phyloP scores from a whole-genome alignment of 2,113 vertebrate genomes.

The Loxodonta africana region DNA sequence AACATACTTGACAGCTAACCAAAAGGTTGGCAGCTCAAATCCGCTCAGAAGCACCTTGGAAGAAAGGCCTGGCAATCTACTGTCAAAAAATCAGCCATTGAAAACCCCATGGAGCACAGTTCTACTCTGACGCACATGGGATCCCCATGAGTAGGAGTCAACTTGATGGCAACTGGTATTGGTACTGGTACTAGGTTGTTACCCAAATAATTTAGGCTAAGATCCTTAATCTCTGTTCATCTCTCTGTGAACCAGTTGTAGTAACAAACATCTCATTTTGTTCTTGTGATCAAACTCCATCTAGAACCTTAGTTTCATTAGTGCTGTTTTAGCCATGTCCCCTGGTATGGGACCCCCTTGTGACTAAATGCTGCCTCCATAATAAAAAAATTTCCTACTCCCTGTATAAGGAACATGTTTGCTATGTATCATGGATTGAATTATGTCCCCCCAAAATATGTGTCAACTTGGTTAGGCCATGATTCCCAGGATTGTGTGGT shows the following conservation, averaged over 20 bases:
- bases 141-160: no score
- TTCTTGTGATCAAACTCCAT: not conserved
- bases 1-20: no score
- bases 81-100: not conserved
- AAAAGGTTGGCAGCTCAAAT: no score
- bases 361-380: not conserved
- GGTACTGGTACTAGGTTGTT: not conserved
- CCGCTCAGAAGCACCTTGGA: not conserved
- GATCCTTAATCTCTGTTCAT: not conserved
- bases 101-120: not conserved
- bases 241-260: not conserved
- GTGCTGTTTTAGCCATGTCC: not conserved
- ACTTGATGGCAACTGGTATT: not conserved
- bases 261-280: not conserved
- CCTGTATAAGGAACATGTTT: not conserved
- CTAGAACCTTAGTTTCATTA: not conserved
- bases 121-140: no score
- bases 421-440: no score
- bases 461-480: no score
- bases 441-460: no score
- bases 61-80: not conserved
- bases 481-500: no score
- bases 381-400: not conserved
- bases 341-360: not conserved
- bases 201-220: not conserved